Conservation (phyloP, 2,797 vertebrate genomes). For the Leucoraja ocellata region DNA sequence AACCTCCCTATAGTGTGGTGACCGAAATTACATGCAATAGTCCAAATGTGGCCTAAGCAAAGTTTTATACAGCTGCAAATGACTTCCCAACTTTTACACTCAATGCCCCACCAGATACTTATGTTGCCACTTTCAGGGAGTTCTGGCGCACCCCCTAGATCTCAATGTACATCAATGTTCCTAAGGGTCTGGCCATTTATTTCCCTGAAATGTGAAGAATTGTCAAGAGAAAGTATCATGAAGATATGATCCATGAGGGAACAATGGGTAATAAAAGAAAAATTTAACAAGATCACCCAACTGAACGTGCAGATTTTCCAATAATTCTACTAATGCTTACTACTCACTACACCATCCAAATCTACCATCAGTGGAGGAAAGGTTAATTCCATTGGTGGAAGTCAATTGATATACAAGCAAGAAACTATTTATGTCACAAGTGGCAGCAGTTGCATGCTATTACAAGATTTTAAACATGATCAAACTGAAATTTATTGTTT, state of each 20-base stretch:
- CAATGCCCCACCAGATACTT: too few relatives aligned
- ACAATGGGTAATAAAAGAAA: not conserved
- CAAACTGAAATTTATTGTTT: not conserved
- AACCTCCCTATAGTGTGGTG: too few relatives aligned
- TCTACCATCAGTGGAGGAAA: not conserved
- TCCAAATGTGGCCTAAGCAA: too few relatives aligned
- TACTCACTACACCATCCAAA: not conserved
- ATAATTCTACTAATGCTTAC: too few relatives aligned
- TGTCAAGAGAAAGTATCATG: not conserved
- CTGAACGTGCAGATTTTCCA: too few relatives aligned
- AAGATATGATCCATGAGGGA: not conserved
- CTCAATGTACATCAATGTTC: too few relatives aligned
- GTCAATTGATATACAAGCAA: not conserved
- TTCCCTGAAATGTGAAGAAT: not conserved
- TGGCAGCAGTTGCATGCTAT: not conserved
- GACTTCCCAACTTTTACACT: too few relatives aligned
- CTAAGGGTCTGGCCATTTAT: not conserved
- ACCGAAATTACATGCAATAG: too few relatives aligned
- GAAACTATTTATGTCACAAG: not conserved
- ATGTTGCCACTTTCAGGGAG: too few relatives aligned
- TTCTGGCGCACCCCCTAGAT: too few relatives aligned
- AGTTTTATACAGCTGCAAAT: too few relatives aligned
- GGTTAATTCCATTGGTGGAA: not conserved
- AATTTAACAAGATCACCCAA: not conserved
- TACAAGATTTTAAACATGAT: not conserved